phyloP scores from a whole-genome alignment of 1,140 invertebrate genomes.

The Chrysoperla carnea region DNA sequence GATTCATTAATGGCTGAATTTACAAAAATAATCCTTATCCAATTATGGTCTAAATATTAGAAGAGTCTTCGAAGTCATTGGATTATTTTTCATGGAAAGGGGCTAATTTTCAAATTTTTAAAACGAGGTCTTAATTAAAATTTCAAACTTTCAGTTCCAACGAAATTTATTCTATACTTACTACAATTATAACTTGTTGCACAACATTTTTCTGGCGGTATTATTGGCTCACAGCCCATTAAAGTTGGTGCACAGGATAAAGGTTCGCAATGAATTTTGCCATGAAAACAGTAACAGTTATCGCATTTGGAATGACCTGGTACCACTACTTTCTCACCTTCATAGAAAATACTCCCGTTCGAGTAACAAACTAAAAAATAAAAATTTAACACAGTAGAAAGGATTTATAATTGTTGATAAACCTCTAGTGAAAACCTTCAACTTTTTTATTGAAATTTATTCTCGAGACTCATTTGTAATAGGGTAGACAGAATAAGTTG shows the following conservation, averaged over 20 bases:
- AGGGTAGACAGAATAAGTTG: no score
- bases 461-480: no score
- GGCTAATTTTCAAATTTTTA: no score
- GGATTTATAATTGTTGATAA: neutral
- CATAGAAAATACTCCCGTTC: slow-evolving; percentile 36
- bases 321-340: slow-evolving; percentile 56
- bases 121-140: no score
- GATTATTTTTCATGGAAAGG: no score
- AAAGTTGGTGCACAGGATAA: slow-evolving; percentile 55
- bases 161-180: slow-evolving; percentile 21
- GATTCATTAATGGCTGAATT: no score
- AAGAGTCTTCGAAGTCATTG: no score
- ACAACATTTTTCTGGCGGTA: slow-evolving; percentile 61
- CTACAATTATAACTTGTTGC: slow-evolving; percentile 68
- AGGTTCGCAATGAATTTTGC: slow-evolving; percentile 51
- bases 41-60: no score
- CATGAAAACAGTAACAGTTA: slow-evolving; percentile 67
- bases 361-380: slow-evolving; percentile 41
- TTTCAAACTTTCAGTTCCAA: no score
- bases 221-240: slow-evolving; percentile 55
- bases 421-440: no score
- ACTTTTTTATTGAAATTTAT: no score
- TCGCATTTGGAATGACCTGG: slow-evolving; percentile 42
- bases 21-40: no score
- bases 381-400: neutral